Base-by-base conservation (phyloP, 2,113 vertebrate species). In the Lonchura striata region DNA sequence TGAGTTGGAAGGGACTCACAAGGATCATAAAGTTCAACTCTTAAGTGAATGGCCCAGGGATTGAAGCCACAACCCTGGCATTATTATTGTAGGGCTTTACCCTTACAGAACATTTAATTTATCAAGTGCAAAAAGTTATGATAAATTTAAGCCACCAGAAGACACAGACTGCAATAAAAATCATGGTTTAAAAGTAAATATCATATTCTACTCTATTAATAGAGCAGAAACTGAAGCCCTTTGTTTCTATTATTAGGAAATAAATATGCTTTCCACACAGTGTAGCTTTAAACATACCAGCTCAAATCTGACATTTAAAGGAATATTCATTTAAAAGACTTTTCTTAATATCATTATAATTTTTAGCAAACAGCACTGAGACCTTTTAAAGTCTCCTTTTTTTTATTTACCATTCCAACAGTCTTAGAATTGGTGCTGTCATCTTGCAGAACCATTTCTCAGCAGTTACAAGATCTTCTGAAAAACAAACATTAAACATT, bases 341-440 rank as follows among this genome's bases (percentile, higher is more conserved):
- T 15, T 82, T 88, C 35, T 84, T 60, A 71, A 31, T 31, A 80
- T n/a, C 19, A 59, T 54, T 52, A 19, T 7, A 17, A 41, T 59
- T 81, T 83, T 59, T 46, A 59, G 39, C 57, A 92, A 88, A 65
- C 11, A 71, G 6, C 11, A 76, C 2, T 2, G 28, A 70, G 16
- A 33, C 10, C 2, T 68, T 84, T 56, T 44, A 9, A 79, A 91
- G 1, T 33, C 3, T 54, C 7, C 3, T 54, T 50, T 52, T 53
- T 44, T 6, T 71, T 75, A 56, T 82, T 97, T 95, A 97, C 97
- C 97, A 86, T 95, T 86, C 90, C 78, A 93, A 76, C 30, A 88
- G 57, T 28, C 39, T 88, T 82, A 69, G 56, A 88, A 52, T 61
- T 56, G 70, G 42, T n/a, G 49, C 28, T 63, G 27, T 76, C 95